Percentiles rank a stretch among this genome's conserved stretches.
Evolutionary conservation across 2,888 invertebrate species (phyloP).

Genomic region (Eupithecia abbreviata): DNA sequence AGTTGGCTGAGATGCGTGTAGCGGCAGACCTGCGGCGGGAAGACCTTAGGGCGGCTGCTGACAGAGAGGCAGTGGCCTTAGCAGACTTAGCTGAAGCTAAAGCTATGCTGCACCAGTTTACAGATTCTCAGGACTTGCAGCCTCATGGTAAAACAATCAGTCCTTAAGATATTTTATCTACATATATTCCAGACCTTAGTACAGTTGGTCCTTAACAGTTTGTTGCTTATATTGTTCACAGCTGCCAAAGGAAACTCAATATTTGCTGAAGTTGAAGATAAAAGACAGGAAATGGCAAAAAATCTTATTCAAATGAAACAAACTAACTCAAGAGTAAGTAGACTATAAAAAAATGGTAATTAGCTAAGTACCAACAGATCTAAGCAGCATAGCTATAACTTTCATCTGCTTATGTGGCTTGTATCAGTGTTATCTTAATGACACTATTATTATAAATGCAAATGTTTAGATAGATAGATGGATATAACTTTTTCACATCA

Average conservation of each 20-base stretch:
- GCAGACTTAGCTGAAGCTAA: constrained; percentile 72
- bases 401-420: no score
- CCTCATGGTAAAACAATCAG: constrained; percentile 64
- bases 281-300: constrained; percentile 85
- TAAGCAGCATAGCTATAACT: no score
- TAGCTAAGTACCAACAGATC: neutral
- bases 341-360: neutral
- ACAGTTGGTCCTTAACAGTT: neutral
- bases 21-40: constrained; percentile 68
- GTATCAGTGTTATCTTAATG: no score
- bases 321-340: constrained; percentile 78
- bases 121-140: constrained; percentile 65
- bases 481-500: no score
- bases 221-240: constrained; percentile 45
- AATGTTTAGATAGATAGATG: no score
- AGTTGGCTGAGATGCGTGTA: constrained; percentile 67
- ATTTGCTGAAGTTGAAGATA: constrained; percentile 87
- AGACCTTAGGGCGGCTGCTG: constrained; percentile 65
- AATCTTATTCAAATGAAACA: constrained; percentile 84
- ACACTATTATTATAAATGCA: no score
- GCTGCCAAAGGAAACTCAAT: constrained; percentile 86
- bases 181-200: neutral
- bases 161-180: neutral
- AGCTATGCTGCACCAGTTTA: constrained; percentile 70
- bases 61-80: constrained; percentile 68